Base-by-base conservation (phyloP, 2,888 invertebrate species). In the Atethmia centrago region DNA sequence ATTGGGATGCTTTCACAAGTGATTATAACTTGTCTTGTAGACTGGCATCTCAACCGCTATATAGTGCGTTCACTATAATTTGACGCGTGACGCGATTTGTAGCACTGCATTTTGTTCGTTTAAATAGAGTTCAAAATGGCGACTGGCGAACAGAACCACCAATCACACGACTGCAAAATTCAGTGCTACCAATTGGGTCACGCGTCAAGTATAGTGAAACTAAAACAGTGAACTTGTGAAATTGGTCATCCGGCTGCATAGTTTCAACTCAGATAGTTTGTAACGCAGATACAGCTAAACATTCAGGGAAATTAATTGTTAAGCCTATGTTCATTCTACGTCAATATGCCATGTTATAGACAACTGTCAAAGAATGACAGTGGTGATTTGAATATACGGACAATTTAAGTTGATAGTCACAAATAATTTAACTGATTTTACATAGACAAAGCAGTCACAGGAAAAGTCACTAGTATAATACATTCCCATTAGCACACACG, bases 401-500 rank as follows among this genome's bases (percentile, higher is more conserved):
- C 3, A 28, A 45, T 47, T 31, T 64, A 10, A 7, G 10, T 31
- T n/a, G 9, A 3, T 64, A 31, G 10, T 64, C 16, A 47, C 16
- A 28, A 55, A 19, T 28, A 36, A 49, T 64, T 10, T 19, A 16
- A 16, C 16, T 19, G 49, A n/a, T 14, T 63, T 47, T 40, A 40
- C 40, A 40, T 4, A 45, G 61, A 61, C 16, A 56, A 49, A 65
- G 42, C 31, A 47, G 31, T 21, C 47, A 19, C 10, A 28, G 16
- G 47, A 42, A 51, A 16, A 77, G 12, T 45, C 12, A 53, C n/a
- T 28, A 19, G 28, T 71, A 45, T n/a, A 62, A 71, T 45, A 79
- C 79, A 71, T 79, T 71, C 55, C 31, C 42, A 62, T 62, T 71
- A 76, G n/a, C 61, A 71, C 47, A 45, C 58, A 45, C 49, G 64